Percentiles rank a stretch among this genome's conserved stretches.
phyloP scores from a whole-genome alignment of 2,113 vertebrate genomes.

The Pelobates fuscus region DNA sequence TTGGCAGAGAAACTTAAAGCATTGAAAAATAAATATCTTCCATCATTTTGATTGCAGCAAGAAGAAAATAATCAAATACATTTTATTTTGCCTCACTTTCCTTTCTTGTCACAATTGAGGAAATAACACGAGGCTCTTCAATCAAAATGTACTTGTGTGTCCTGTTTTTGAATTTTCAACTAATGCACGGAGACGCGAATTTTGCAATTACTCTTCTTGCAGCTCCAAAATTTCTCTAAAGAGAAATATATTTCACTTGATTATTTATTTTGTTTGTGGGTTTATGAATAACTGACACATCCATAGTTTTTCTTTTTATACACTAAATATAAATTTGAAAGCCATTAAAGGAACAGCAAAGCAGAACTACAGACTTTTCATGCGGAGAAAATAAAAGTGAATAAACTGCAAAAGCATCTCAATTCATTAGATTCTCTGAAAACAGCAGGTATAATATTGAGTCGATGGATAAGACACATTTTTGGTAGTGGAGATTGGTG shows the following conservation, averaged over 20 bases:
- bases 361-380: background rate
- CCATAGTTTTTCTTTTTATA: background rate
- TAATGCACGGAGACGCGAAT: slow-evolving; percentile 36
- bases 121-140: slow-evolving; percentile 44
- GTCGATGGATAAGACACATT: too few species aligned
- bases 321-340: slow-evolving; percentile 9
- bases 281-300: slow-evolving; percentile 23
- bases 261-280: slow-evolving; percentile 8
- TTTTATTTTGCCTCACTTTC: slow-evolving; percentile 41
- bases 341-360: background rate
- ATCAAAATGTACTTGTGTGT: slow-evolving; percentile 46
- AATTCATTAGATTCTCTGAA: too few species aligned
- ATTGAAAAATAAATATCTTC: slow-evolving; percentile 7
- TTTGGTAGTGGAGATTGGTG: too few species aligned
- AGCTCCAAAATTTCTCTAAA: slow-evolving; percentile 29
- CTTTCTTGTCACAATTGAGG: slow-evolving; percentile 25
- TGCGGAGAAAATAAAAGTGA: background rate
- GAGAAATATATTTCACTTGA: slow-evolving; percentile 26
- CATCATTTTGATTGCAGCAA: slow-evolving; percentile 42
- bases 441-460: too few species aligned
- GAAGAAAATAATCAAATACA: slow-evolving; percentile 43
- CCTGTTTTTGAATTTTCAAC: slow-evolving; percentile 44
- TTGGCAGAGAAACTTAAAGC: slow-evolving; percentile 9
- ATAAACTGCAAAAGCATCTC: background rate
- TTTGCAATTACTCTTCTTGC: slow-evolving; percentile 29